Evolutionary conservation across 2,113 vertebrate species (phyloP), one percentile per base, ranked within the genome.

Genomic region (Leptocoma aspasia): DNA sequence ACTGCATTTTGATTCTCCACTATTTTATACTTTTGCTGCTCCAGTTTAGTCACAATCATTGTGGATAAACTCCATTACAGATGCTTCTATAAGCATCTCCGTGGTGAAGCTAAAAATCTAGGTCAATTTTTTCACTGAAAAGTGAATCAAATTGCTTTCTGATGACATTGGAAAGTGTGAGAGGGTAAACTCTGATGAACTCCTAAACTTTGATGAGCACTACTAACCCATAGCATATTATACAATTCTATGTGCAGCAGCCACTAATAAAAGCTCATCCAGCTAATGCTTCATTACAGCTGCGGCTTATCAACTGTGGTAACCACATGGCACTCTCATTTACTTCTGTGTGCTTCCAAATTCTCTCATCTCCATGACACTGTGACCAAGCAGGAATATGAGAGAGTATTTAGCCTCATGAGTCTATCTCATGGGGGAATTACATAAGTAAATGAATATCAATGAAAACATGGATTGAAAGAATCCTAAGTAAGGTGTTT

Each of bases 111-210:
- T 81, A 53, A 88, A 95, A 96, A 96, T 95, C 68, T 96, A 95
- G 95, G 95, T 96, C 95, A 96, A 92, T 70, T 95, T 96, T 94
- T 94, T 91, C 90, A 78, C 52, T 59, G 45, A 83, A 77, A 88
- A 92, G 56, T 90, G 72, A 89, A 94, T 71, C 64, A 88, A 93
- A 95, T 96, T 93, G 75, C 50, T 71, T 90, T 88, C 68, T 95
- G 79, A 95, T 95, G 39, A 42, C 90, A 77, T 60, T 93, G 76
- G 72, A 88, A 95, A 88, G 35, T 15, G 20, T 37, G 27, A 70
- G 66, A 63, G 30, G 18, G 56, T 52, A 94, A 90, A 90, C 50
- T 73, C 77, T 3, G 15, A 82, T 53, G 89, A 54, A 20, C 71
- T 90, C 31, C n/a, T 80, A 88, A 86, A 78, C 65, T 79, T 75